phyloP scores from a whole-genome alignment of 2,113 vertebrate genomes.

The Romanogobio albipinnatus region DNA sequence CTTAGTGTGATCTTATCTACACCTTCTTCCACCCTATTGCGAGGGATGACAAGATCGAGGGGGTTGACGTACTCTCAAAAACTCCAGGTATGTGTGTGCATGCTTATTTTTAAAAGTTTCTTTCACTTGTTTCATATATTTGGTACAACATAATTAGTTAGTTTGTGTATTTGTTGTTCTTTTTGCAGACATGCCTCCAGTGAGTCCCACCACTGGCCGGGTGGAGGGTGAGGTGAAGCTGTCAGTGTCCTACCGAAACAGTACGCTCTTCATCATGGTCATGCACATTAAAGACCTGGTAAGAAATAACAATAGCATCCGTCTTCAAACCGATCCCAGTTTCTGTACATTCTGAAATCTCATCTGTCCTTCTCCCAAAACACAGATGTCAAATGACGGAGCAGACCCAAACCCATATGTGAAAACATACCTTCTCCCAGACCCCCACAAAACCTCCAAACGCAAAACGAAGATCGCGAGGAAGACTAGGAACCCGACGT shows the following conservation, averaged over 20 bases:
- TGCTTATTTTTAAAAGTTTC: no score
- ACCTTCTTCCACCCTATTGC: constrained; percentile 97
- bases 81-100: constrained; percentile 75
- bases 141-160: background rate
- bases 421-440: constrained; percentile 97
- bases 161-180: background rate
- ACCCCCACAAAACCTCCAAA: constrained; percentile 94
- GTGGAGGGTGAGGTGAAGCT: constrained; percentile 96
- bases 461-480: constrained; percentile 96
- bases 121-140: no score
- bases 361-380: background rate
- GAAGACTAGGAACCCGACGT: constrained; percentile 97
- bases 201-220: constrained; percentile 87
- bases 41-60: constrained; percentile 94
- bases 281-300: constrained; percentile 98
- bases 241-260: constrained; percentile 94
- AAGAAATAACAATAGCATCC: constrained; percentile 52
- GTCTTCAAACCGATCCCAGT: background rate
- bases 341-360: background rate
- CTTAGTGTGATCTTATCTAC: constrained; percentile 95
- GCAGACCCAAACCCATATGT: constrained; percentile 97
- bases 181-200: constrained; percentile 71
- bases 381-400: constrained; percentile 94
- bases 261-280: constrained; percentile 98
- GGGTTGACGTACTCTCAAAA: constrained; percentile 81